A percentile compares a stretch with the other conserved stretches of the same genome.
Evolutionary conservation across 2,113 vertebrate genomes (phyloP).

Genomic region (Myotis lucifugus): DNA sequence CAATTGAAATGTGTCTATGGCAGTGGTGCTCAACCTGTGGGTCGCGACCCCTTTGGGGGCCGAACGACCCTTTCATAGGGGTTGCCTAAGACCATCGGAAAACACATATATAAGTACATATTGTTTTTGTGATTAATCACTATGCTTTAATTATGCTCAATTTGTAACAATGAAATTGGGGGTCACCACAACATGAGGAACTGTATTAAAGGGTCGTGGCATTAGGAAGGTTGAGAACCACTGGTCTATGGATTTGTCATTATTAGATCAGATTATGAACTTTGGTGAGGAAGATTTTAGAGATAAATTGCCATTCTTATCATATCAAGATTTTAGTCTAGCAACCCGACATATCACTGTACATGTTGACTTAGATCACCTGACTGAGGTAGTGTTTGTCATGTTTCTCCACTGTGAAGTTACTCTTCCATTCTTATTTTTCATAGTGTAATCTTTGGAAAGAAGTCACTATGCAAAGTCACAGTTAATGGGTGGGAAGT

Average conservation of each 20-base stretch:
- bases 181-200: no score
- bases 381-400: neutral
- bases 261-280: neutral
- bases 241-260: neutral
- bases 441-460: neutral
- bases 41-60: no score
- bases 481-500: neutral
- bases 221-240: no score
- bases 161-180: no score
- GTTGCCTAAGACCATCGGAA: no score
- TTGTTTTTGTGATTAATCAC: no score
- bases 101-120: no score
- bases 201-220: no score
- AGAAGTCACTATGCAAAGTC: neutral
- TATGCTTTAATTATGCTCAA: no score
- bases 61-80: no score
- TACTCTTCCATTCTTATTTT: neutral
- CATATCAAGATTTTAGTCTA: neutral
- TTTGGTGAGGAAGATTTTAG: neutral
- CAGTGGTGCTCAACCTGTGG: no score
- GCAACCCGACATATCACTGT: neutral
- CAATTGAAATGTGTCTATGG: neutral
- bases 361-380: neutral
- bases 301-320: neutral
- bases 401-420: neutral